Percentiles rank a stretch among this genome's conserved stretches.
These are phyloP conservation scores for Bombus huntii DNA, from an alignment of 1,140 invertebrate genomes.

Conservation along the genomic window DNA sequence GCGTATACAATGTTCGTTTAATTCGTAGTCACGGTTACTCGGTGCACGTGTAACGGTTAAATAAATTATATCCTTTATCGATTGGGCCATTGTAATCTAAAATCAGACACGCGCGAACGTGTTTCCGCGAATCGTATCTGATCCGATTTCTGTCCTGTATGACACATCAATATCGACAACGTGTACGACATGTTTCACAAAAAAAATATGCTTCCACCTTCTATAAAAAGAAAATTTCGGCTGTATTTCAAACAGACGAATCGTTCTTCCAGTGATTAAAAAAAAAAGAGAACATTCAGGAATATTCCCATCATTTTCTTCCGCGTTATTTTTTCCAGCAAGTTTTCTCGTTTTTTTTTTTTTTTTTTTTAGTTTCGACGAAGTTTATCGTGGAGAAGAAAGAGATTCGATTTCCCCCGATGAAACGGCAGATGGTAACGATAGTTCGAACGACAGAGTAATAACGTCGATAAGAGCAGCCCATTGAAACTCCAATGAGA, in stretches of 20 bases:
- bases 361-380: neutral
- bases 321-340: neutral
- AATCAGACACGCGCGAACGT: conserved; percentile 36
- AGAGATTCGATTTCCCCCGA: conserved; percentile 16
- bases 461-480: conserved; percentile 63
- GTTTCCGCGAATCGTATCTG: conserved; percentile 29
- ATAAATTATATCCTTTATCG: conserved; percentile 44
- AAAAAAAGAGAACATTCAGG: neutral
- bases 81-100: conserved; percentile 34
- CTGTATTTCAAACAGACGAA: neutral
- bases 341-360: neutral
- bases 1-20: neutral
- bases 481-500: conserved; percentile 58
- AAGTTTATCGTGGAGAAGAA: neutral
- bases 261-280: neutral
- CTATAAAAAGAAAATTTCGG: neutral
- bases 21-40: conserved; percentile 6
- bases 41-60: conserved; percentile 29
- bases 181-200: neutral
- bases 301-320: neutral
- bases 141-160: conserved; percentile 29
- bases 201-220: neutral
- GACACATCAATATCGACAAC: neutral
- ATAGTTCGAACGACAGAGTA: conserved; percentile 50
- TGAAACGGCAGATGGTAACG: neutral